Base-by-base conservation (phyloP, 2,797 vertebrate genomes). In the Acanthiza pusilla region DNA sequence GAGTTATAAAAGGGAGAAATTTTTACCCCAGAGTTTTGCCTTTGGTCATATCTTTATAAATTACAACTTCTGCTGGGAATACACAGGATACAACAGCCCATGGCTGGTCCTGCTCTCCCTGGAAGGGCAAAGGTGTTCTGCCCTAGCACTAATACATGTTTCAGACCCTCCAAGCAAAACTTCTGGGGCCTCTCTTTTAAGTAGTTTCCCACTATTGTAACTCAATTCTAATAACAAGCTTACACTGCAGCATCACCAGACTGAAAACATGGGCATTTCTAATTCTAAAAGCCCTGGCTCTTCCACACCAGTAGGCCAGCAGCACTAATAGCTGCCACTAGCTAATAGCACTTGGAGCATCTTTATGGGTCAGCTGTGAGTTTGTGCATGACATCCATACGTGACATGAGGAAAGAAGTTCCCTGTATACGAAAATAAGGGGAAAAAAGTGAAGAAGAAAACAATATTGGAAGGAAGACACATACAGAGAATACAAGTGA, bases 321-420 rank as follows among this genome's bases (percentile, higher is more conserved):
- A 84, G 85, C 70, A 62, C 54, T 91, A 96, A 85, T 47, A 88
- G 79, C 66, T 86, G 66, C 58, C 85, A 91, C 84, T 70, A 91
- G 55, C 73, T 94, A 78, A 86, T 23, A 79, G 83, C 40, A 48
- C 48, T 80, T 91, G 73, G 23, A 76, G 32, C 45, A 78, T 60
- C 74, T 86, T 70, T 57, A 54, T 57, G 51, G 51, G 45, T 76
- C 90, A 88, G 55, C 71, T 85, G 66, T 48, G 62, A 70, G 67
- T 66, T 62, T 86, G 43, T 91, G 51, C 51, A 30, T 32, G 42
- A 65, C 57, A 88, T 71, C n/a, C 13, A 29, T 20, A 62, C 1
- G 0, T 19, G 30, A 55, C 67, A 82, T 3, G n/a, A 88, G 15
- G n/a, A 91, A 92, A 83, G 50, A 76, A 70, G 34, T 42, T 77